A percentile compares a stretch with the other conserved stretches of the same genome.
phyloP scores from a whole-genome alignment of 2,888 invertebrate genomes.

The Dynastes tityus region DNA sequence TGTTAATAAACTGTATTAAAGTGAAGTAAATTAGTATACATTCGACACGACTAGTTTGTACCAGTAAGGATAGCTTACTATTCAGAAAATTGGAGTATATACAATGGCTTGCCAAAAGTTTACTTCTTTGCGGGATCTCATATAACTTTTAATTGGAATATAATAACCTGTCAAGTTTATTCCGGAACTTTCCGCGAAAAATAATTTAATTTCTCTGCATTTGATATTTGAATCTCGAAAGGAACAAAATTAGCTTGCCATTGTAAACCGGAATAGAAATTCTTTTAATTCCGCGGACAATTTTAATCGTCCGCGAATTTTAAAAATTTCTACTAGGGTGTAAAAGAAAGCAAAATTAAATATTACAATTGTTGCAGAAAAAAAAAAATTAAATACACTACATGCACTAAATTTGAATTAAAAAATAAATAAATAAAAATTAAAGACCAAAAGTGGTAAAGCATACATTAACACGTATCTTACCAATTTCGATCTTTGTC shows the following conservation, averaged over 20 bases:
- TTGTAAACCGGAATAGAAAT: too few species aligned
- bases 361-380: slow-evolving; percentile 4
- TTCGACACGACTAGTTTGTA: slow-evolving; percentile 4
- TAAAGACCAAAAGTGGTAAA: slow-evolving; percentile 59
- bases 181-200: background rate
- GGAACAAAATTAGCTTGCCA: too few species aligned
- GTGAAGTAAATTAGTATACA: slow-evolving; percentile 7
- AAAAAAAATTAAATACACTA: slow-evolving; percentile 16
- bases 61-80: slow-evolving; percentile 25
- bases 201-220: background rate
- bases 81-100: slow-evolving; percentile 25
- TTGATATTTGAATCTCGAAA: too few species aligned
- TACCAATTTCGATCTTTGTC: slow-evolving; percentile 73
- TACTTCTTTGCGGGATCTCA: background rate
- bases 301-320: too few species aligned
- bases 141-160: slow-evolving; percentile 5
- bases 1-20: slow-evolving; percentile 12
- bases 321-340: too few species aligned
- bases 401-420: slow-evolving; percentile 21
- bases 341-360: background rate
- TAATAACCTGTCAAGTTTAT: slow-evolving; percentile 1
- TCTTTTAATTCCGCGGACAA: too few species aligned
- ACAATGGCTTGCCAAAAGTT: slow-evolving; percentile 21
- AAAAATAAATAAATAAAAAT: slow-evolving; percentile 29
- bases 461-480: slow-evolving; percentile 67